phyloP scores from a whole-genome alignment of 2,888 invertebrate genomes.

The Halictus quadricinctus region DNA sequence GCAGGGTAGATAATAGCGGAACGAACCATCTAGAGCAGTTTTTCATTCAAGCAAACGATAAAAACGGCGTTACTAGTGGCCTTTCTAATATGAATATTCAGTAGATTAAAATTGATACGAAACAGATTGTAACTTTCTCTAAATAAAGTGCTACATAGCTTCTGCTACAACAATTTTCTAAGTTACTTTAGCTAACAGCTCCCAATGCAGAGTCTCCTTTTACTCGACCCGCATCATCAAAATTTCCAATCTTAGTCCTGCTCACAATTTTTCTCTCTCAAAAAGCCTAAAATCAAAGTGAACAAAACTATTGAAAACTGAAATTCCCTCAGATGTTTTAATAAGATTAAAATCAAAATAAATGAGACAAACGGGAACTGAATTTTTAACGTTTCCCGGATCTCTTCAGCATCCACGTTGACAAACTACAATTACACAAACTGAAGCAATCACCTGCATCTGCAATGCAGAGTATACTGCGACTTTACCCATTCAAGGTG shows the following conservation, averaged over 20 bases:
- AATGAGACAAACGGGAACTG: neutral
- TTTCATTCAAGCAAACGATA: neutral
- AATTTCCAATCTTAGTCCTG: neutral
- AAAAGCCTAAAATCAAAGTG: neutral
- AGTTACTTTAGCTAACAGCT: neutral
- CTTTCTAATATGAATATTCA: neutral
- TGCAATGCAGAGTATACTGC: neutral
- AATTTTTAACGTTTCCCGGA: neutral
- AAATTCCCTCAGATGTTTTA: neutral
- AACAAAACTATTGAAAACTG: neutral
- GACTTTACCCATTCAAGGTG: neutral
- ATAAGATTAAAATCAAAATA: too few relatives aligned
- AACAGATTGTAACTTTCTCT: neutral
- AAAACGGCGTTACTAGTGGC: neutral
- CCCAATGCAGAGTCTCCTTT: neutral
- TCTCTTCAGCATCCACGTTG: neutral
- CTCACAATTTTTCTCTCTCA: neutral
- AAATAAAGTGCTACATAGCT: neutral
- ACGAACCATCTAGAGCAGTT: neutral
- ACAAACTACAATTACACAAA: neutral
- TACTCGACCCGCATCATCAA: too few relatives aligned
- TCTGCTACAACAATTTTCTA: neutral
- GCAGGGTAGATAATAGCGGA: slow-evolving; percentile 23
- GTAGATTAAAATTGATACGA: neutral
- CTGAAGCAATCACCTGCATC: neutral